Base-by-base conservation (phyloP, 1,140 invertebrate species). In the Antheraea mylitta region DNA sequence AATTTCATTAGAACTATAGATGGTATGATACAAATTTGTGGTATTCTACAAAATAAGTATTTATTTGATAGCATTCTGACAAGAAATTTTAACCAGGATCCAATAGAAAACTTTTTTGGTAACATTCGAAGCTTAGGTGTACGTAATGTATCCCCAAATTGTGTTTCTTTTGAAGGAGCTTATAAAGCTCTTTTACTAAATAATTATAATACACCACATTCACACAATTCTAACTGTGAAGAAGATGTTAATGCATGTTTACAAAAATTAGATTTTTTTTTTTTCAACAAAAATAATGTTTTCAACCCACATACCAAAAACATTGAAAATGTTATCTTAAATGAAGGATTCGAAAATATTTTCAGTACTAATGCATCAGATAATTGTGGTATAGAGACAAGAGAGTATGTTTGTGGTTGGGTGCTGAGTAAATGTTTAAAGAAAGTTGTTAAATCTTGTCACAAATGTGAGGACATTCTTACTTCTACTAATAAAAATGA, bases 1-100 rank as follows among this genome's bases (percentile, higher is more conserved):
- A 77, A 74, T 66, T 68, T 76, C n/a, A 71, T 80, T 53, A 78
- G 74, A 72, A 78, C 74, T n/a, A 71, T 80, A 60, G 71, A 80
- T 53, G 75, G 73, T 0, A 45, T 80, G 16, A n/a, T 74, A 68
- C 9, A 16, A 11, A 13, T 75, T 45, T 75, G 72, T 68, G 67
- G 71, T 63, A 62, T 74, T 0, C 58, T 75, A 16, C 58, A 9
- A 38, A n/a, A 65, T 22, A 74, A 69, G 62, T 75, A 74, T 67
- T n/a, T 8, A 9, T 69, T 75, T 59, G 71, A 76, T 66, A 7
- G 36, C n/a, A 68, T 76, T 45, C 65, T 77, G 16, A 74, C 64
- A 2, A 68, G 78, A 67, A 66, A 78, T 63, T 78, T 78, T 16
- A 77, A 78, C 70, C 76, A 81, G 42, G 74, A 78, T 64, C 70